A percentile compares a stretch with the other conserved stretches of the same genome.
Conservation (phyloP, 1,140 invertebrate species). For the Sogatella furcifera region DNA sequence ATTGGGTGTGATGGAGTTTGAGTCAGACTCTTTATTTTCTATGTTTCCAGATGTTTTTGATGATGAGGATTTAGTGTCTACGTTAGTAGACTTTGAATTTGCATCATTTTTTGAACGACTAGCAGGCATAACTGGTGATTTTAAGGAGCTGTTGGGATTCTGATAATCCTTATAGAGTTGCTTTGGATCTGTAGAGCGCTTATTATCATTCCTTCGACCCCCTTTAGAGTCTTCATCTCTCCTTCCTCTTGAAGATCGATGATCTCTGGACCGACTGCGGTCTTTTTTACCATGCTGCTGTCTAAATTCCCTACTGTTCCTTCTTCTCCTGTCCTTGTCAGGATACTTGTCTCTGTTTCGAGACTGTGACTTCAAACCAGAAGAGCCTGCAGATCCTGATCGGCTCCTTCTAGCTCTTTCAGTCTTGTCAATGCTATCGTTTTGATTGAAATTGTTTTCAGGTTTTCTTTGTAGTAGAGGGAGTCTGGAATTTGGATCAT, state of each 20-base stretch:
- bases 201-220: too few relatives aligned
- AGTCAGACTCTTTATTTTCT: too few relatives aligned
- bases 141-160: too few relatives aligned
- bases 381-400: slow-evolving; percentile 33
- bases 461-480: neutral
- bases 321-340: slow-evolving; percentile 35
- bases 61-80: too few relatives aligned
- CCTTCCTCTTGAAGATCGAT: slow-evolving; percentile 23
- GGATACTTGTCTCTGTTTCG: slow-evolving; percentile 35
- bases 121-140: too few relatives aligned
- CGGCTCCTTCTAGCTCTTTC: slow-evolving; percentile 2
- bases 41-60: too few relatives aligned
- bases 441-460: too few relatives aligned
- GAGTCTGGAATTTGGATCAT: neutral
- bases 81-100: too few relatives aligned
- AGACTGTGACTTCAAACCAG: slow-evolving; percentile 28
- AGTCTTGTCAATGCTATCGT: neutral
- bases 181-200: too few relatives aligned
- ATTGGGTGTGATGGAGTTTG: too few relatives aligned
- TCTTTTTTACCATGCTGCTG: slow-evolving; percentile 31
- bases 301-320: slow-evolving; percentile 33
- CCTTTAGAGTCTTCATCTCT: slow-evolving; percentile 9
- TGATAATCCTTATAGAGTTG: too few relatives aligned
- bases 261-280: slow-evolving; percentile 28
- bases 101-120: too few relatives aligned